phyloP scores from a whole-genome alignment of 2,888 invertebrate species.

The Caenorhabditis virilis region DNA sequence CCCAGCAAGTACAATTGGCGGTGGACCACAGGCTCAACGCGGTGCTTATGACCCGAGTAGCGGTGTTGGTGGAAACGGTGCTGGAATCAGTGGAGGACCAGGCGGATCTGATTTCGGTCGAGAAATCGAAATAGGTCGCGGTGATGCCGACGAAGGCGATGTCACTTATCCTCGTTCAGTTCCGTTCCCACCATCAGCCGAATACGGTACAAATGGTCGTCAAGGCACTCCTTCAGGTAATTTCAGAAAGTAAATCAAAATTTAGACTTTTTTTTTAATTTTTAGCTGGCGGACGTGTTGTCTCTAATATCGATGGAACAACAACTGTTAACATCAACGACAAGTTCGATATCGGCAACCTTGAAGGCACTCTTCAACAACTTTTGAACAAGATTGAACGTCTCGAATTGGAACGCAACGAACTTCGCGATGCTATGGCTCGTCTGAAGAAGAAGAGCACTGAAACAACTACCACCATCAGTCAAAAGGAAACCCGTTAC shows the following conservation, averaged over 20 bases:
- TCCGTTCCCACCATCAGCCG: slow-evolving; percentile 58
- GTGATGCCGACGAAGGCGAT: slow-evolving; percentile 37
- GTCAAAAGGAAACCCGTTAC: slow-evolving; percentile 63
- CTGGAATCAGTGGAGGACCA: slow-evolving; percentile 47
- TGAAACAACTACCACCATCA: slow-evolving; percentile 62
- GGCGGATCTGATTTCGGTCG: slow-evolving; percentile 45
- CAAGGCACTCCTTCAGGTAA: slow-evolving; percentile 30
- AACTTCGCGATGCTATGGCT: slow-evolving; percentile 64
- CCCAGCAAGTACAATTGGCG: slow-evolving; percentile 15
- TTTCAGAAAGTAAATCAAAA: background rate
- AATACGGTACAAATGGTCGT: slow-evolving; percentile 36
- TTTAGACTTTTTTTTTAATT: background rate
- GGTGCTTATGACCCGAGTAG: slow-evolving; percentile 29
- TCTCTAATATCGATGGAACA: slow-evolving; percentile 38
- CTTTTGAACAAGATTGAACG: slow-evolving; percentile 62
- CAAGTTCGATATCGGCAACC: slow-evolving; percentile 53
- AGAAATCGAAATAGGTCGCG: slow-evolving; percentile 48
- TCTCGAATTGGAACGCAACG: slow-evolving; percentile 65
- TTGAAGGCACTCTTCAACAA: slow-evolving; percentile 62
- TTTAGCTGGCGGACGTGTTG: slow-evolving; percentile 36
- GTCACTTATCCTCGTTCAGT: slow-evolving; percentile 55
- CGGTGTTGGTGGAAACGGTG: slow-evolving; percentile 27
- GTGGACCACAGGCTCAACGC: slow-evolving; percentile 27
- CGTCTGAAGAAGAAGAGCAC: slow-evolving; percentile 66
- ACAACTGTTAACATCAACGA: slow-evolving; percentile 55